Conservation (phyloP, 2,888 invertebrate species). For the Tricholauxania praeusta region DNA sequence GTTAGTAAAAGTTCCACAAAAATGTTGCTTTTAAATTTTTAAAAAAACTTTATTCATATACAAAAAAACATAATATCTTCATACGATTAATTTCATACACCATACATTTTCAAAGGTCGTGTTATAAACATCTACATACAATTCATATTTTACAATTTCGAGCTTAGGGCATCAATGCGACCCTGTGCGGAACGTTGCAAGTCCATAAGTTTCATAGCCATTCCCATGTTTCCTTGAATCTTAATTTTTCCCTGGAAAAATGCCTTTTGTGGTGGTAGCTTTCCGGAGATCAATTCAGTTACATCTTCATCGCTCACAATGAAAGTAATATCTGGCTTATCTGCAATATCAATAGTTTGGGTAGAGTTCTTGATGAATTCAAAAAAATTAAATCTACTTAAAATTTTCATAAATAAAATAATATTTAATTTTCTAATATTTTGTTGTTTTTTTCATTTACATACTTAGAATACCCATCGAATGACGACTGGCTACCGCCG, state of each 20-base stretch:
- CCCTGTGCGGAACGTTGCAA: slow-evolving; percentile 80
- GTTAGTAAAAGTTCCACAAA: too few relatives aligned
- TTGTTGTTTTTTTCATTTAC: too few relatives aligned
- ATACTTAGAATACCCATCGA: too few relatives aligned
- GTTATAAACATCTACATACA: slow-evolving; percentile 28
- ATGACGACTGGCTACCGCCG: too few relatives aligned
- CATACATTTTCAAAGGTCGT: slow-evolving; percentile 39
- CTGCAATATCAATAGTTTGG: slow-evolving; percentile 63
- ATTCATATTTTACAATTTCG: slow-evolving; percentile 74
- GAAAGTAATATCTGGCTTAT: slow-evolving; percentile 91
- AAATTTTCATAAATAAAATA: too few relatives aligned
- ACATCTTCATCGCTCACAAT: slow-evolving; percentile 91
- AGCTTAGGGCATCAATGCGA: slow-evolving; percentile 79
- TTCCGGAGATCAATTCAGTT: slow-evolving; percentile 87
- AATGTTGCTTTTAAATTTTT: background rate
- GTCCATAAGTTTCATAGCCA: slow-evolving; percentile 93
- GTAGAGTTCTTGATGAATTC: slow-evolving; percentile 31
- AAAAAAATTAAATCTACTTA: too few relatives aligned
- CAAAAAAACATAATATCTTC: slow-evolving; percentile 21
- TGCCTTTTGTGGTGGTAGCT: slow-evolving; percentile 94
- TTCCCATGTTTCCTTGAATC: slow-evolving; percentile 95
- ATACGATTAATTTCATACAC: slow-evolving; percentile 22
- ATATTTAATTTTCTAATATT: too few relatives aligned
- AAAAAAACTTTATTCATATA: slow-evolving; percentile 33
- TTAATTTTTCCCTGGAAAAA: slow-evolving; percentile 97